phyloP scores from a whole-genome alignment of 2,888 invertebrate genomes.

The Lysandra bellargus region DNA sequence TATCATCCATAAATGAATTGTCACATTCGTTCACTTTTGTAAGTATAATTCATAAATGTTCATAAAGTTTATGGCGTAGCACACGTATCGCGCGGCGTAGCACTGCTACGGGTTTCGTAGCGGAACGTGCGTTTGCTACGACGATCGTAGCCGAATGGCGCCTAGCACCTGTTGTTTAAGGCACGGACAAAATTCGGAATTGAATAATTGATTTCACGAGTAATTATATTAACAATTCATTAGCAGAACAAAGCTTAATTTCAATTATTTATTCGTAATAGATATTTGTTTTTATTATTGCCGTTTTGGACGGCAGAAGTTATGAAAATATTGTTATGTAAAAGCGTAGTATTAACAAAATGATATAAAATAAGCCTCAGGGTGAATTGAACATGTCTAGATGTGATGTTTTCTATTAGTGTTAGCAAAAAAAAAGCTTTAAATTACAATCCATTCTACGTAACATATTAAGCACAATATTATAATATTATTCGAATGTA shows the following conservation, averaged over 20 bases:
- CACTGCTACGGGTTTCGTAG: slow-evolving; percentile 52
- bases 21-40: slow-evolving; percentile 15
- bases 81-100: slow-evolving; percentile 34
- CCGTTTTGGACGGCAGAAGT: neutral
- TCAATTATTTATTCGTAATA: neutral
- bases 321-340: too few relatives aligned
- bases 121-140: slow-evolving; percentile 56
- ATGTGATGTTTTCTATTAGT: neutral
- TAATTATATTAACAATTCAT: slow-evolving; percentile 16
- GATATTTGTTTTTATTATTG: neutral
- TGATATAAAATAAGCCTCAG: too few relatives aligned
- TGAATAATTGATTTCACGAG: slow-evolving; percentile 23
- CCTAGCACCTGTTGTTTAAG: slow-evolving; percentile 63
- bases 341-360: too few relatives aligned
- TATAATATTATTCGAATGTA: neutral
- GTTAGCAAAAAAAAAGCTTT: neutral
- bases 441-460: neutral
- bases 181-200: slow-evolving; percentile 12
- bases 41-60: neutral
- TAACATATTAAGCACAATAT: neutral
- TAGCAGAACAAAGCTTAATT: neutral
- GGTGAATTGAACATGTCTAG: too few relatives aligned
- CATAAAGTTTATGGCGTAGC: slow-evolving; percentile 24
- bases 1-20: neutral
- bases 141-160: slow-evolving; percentile 57